These are phyloP conservation scores for Augochlorella aurata DNA, from an alignment of 2,888 invertebrate genomes.

Conservation along the genomic window DNA sequence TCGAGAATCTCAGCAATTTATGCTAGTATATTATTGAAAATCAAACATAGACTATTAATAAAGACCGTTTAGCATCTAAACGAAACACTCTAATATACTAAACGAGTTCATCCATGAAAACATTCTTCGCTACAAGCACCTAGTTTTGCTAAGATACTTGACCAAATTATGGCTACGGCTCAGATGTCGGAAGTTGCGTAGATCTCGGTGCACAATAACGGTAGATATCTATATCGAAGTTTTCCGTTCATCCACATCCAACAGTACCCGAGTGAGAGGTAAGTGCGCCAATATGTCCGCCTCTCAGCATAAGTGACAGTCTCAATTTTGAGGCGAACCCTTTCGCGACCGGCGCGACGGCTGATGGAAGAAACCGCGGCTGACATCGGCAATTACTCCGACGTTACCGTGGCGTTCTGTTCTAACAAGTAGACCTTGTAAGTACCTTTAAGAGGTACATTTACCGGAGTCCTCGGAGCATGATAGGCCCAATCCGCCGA, in stretches of 20 bases:
- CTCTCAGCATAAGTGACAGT: neutral
- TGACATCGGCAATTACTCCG: neutral
- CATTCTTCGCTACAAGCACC: neutral
- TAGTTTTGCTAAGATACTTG: neutral
- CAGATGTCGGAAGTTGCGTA: neutral
- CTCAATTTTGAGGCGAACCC: constrained; percentile 4
- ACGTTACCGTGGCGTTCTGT: neutral
- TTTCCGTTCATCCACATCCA: neutral
- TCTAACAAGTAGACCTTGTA: constrained; percentile 19
- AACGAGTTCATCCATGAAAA: too few relatives aligned
- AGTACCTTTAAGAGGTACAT: constrained; percentile 33
- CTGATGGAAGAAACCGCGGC: constrained; percentile 1
- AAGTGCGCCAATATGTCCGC: constrained; percentile 3
- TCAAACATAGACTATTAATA: too few relatives aligned
- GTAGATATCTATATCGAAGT: neutral
- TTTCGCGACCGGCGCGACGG: neutral
- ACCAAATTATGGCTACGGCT: neutral
- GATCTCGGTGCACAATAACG: neutral
- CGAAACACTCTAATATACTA: too few relatives aligned
- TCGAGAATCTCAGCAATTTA: too few relatives aligned
- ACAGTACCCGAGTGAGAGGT: neutral
- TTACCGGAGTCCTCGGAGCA: constrained; percentile 11
- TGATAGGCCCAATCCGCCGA: neutral
- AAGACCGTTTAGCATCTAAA: too few relatives aligned
- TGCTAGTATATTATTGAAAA: too few relatives aligned